Percentiles rank a stretch among this genome's conserved stretches.
Conservation (phyloP, 2,113 vertebrate genomes). For the Heteronetta atricapilla region DNA sequence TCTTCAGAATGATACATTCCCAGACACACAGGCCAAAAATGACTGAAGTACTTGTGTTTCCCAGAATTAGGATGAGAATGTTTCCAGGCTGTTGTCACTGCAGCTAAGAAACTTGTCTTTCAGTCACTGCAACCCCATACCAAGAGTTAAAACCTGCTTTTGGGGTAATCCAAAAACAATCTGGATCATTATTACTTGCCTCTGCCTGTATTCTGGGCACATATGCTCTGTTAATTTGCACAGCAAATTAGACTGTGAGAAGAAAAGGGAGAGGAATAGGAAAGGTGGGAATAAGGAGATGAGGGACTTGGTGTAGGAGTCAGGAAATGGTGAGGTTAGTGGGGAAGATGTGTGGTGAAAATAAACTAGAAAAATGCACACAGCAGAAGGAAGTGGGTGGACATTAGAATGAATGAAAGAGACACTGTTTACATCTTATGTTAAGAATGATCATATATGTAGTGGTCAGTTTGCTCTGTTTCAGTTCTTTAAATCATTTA, state of each 20-base stretch:
- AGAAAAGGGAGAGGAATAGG: background rate
- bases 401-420: background rate
- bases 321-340: background rate
- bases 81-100: background rate
- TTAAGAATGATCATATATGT: background rate
- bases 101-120: background rate
- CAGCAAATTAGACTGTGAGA: background rate
- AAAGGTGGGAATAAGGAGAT: background rate
- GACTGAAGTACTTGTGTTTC: background rate
- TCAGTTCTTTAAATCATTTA: background rate
- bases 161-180: background rate
- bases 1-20: background rate
- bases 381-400: background rate
- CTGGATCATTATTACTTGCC: background rate
- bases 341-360: background rate
- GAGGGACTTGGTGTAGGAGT: background rate
- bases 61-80: background rate
- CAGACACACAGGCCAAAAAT: background rate
- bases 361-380: background rate
- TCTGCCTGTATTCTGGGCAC: background rate
- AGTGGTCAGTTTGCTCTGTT: background rate
- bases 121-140: background rate
- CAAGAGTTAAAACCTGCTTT: background rate
- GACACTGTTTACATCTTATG: background rate
- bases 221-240: background rate